Conservation (phyloP, 1,140 invertebrate species). For the Dendroctonus valens region DNA sequence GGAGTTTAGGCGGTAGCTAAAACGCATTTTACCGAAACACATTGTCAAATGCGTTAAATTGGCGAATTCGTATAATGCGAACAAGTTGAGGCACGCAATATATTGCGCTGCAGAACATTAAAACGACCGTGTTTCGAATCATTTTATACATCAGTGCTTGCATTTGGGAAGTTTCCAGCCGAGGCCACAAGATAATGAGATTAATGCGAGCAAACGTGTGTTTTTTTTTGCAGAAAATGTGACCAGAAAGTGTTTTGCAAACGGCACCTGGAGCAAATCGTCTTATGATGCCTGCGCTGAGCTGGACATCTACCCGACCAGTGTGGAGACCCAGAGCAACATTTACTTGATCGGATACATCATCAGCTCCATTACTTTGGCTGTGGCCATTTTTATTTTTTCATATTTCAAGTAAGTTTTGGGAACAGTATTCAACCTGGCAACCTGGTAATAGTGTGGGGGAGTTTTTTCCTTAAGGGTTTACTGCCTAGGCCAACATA, state of each 20-base stretch:
- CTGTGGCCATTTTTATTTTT: constrained; percentile 76
- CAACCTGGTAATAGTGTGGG: no score
- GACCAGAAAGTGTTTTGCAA: constrained; percentile 62
- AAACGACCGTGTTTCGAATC: background rate
- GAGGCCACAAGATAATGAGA: background rate
- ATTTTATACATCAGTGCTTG: background rate
- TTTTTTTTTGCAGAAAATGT: constrained; percentile 67
- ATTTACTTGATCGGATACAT: constrained; percentile 77
- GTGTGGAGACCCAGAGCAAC: constrained; percentile 43
- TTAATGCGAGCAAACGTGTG: background rate
- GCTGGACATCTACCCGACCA: constrained; percentile 47
- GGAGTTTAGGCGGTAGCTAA: no score
- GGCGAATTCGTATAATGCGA: background rate
- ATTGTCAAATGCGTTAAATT: background rate
- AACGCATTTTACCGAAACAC: no score
- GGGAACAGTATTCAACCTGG: no score
- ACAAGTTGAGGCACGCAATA: background rate
- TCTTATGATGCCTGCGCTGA: constrained; percentile 67
- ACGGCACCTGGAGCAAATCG: constrained; percentile 70
- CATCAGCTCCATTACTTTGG: constrained; percentile 72
- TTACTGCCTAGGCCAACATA: no score
- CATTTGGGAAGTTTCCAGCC: background rate
- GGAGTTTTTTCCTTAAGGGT: no score
- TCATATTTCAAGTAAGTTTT: constrained; percentile 84
- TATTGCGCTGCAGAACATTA: background rate